These are phyloP conservation scores for Chrysemys picta DNA, from an alignment of 2,113 vertebrate species.

Conservation along the genomic window DNA sequence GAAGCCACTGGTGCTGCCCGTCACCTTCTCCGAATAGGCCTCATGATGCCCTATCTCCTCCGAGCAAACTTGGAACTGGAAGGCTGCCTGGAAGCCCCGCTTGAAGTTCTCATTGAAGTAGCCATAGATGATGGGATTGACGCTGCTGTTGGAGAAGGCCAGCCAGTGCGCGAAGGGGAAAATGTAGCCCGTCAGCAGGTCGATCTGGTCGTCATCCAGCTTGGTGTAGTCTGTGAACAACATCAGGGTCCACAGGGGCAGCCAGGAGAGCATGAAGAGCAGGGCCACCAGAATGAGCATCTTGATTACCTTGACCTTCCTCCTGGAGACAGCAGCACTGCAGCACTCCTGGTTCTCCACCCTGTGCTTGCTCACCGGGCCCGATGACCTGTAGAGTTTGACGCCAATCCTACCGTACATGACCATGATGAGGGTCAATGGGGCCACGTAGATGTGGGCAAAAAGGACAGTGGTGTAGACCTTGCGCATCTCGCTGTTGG, in stretches of 20 bases:
- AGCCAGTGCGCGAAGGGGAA: slow-evolving; percentile 87
- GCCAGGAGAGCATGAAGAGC: slow-evolving; percentile 85
- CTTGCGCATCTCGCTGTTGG: slow-evolving; percentile 80
- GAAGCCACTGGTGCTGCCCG: background rate
- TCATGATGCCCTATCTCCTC: background rate
- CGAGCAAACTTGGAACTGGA: slow-evolving; percentile 20
- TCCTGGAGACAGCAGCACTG: slow-evolving; percentile 68
- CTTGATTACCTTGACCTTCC: slow-evolving; percentile 84
- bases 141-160: slow-evolving; percentile 85
- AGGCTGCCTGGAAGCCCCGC: slow-evolving; percentile 77
- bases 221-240: slow-evolving; percentile 82
- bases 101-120: slow-evolving; percentile 88
- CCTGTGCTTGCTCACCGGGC: slow-evolving; percentile 46
- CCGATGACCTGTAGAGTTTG: slow-evolving; percentile 78
- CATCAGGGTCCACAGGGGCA: slow-evolving; percentile 85
- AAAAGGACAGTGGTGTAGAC: slow-evolving; percentile 84
- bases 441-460: slow-evolving; percentile 80
- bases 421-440: slow-evolving; percentile 78
- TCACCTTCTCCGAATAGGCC: background rate
- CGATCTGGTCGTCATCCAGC: slow-evolving; percentile 74
- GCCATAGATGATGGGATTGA: slow-evolving; percentile 87
- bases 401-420: slow-evolving; percentile 83
- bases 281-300: slow-evolving; percentile 84
- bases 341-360: slow-evolving; percentile 38
- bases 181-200: slow-evolving; percentile 80